phyloP scores from a whole-genome alignment of 2,888 invertebrate genomes.

The Acanthosepion esculentum region DNA sequence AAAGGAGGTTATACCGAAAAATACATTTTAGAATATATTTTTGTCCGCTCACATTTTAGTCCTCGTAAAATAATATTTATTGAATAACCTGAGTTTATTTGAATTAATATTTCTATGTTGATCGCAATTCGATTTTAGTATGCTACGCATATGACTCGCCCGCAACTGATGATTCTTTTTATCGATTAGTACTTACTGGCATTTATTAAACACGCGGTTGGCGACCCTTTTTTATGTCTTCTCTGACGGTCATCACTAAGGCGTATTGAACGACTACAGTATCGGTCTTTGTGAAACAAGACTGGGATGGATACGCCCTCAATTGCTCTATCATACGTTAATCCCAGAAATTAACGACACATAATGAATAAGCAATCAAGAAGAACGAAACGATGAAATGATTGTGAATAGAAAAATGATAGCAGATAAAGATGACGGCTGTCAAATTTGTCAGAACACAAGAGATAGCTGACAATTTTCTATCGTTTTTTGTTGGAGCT shows the following conservation, averaged over 20 bases:
- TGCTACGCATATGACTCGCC: background rate
- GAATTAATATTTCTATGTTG: too few species aligned
- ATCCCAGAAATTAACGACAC: background rate
- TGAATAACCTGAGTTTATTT: too few species aligned
- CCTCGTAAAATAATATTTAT: too few species aligned
- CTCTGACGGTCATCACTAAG: too few species aligned
- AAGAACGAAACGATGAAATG: background rate
- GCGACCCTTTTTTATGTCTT: background rate
- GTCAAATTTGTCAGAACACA: background rate
- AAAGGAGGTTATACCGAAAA: too few species aligned
- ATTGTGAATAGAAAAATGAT: constrained; percentile 5
- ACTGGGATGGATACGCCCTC: constrained; percentile 10
- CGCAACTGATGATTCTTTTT: background rate
- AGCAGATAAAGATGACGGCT: background rate
- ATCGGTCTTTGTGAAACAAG: background rate
- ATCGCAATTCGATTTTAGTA: background rate
- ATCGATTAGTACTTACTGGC: constrained; percentile 5
- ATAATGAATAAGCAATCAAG: background rate
- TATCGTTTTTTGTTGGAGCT: background rate
- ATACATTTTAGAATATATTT: too few species aligned
- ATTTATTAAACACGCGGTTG: background rate
- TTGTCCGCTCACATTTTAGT: too few species aligned
- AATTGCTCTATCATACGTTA: background rate
- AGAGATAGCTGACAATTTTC: background rate
- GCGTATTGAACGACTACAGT: background rate